Evolutionary conservation across 1,140 invertebrate species (phyloP).

Genomic region (Psilanteris sp.): DNA sequence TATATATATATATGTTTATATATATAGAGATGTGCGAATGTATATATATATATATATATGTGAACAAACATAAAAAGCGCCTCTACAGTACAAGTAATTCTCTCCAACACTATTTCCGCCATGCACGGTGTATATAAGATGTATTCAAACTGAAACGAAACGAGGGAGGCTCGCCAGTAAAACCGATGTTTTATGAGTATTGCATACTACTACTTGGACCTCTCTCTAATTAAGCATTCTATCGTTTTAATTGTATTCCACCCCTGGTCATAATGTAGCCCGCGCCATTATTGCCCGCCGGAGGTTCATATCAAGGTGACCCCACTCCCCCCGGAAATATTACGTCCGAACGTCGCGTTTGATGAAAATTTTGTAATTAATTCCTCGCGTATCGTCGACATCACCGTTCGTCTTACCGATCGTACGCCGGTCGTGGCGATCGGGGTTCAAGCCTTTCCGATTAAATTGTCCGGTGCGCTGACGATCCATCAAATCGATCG

Average conservation of each 20-base stretch:
- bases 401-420: constrained; percentile 14
- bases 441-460: constrained; percentile 37
- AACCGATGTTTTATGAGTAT: constrained; percentile 71
- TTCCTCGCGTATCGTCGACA: constrained; percentile 21
- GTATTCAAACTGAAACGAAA: constrained; percentile 63
- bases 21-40: no score
- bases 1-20: no score
- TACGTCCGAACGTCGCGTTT: constrained; percentile 53
- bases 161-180: constrained; percentile 66
- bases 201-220: constrained; percentile 70
- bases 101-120: constrained; percentile 58
- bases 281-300: constrained; percentile 45
- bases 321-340: constrained; percentile 30
- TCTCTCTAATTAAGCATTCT: constrained; percentile 75
- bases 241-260: constrained; percentile 72
- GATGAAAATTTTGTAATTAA: constrained; percentile 54
- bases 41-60: no score
- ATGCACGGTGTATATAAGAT: constrained; percentile 58
- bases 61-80: no score
- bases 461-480: constrained; percentile 40
- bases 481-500: constrained; percentile 51
- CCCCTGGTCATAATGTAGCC: constrained; percentile 51
- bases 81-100: no score
- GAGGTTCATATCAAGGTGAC: constrained; percentile 39
- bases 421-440: no score